Evolutionary conservation across 2,888 invertebrate genomes (phyloP), one percentile per base, ranked within the genome.

Genomic region (Argyresthia goedartella): DNA sequence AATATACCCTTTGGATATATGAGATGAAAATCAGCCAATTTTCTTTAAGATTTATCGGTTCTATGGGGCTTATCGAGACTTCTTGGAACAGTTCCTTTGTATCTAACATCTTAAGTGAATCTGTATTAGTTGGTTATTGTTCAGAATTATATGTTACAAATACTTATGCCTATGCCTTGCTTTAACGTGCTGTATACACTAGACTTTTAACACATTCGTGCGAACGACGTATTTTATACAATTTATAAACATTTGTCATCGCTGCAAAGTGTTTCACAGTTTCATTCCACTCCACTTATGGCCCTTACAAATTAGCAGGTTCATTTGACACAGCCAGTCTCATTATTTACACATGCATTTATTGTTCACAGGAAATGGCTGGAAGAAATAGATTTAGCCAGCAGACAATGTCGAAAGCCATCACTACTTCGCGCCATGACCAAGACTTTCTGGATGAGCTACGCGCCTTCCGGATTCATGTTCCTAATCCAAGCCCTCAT

Each of bases 401-500:
- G 81, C 67, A 85, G 80, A 53, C 81, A 87, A 58, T 86, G 88
- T 10, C 84, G 88, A 59, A 88, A 88, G 60, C 92, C 93, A 4
- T 89, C 89, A 25, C 81, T 93, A 10, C 81, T 91, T 34, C 89
- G 88, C 56, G 92, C 91, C 10, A 85, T 93, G 66, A 82, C 90
- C 54, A 87, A 88, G 56, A 89, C 92, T 34, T 93, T 93, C 73
- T 90, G 91, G 89, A 88, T 89, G 62, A 90, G 91, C 62, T 91
- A 91, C 62, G 80, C 91, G 52, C 77, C 92, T 59, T 92, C 91
- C 66, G 86, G 91, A 51, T 61, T 91, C 55, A 86, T 91, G 71
- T 86, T 89, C 56, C 66, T 91, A n/a, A 82, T 89, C 66, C 88
- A 89, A 67, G 76, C 89, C 42, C 74, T 87, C 33, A 55, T 89